phyloP scores from a whole-genome alignment of 2,888 invertebrate genomes.

The Muschampia plurimacula region DNA sequence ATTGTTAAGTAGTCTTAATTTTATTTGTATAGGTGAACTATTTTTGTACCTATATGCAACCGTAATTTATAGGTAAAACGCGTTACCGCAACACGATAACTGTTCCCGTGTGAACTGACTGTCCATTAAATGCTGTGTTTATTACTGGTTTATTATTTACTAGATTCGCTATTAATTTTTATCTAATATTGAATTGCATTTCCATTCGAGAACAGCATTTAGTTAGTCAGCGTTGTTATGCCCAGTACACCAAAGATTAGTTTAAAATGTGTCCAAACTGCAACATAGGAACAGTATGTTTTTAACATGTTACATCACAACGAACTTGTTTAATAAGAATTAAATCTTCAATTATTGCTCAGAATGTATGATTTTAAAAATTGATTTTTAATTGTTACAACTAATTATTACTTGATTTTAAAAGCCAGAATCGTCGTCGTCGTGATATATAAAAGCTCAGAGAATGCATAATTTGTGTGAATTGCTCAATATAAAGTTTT shows the following conservation, averaged over 20 bases:
- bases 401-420: conserved; percentile 1
- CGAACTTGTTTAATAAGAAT: conserved; percentile 59
- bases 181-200: conserved; percentile 42
- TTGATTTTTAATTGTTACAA: conserved; percentile 19
- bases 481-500: conserved; percentile 78
- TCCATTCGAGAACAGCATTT: conserved; percentile 53
- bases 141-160: conserved; percentile 42
- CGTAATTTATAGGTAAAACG: conserved; percentile 74
- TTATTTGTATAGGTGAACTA: conserved; percentile 83
- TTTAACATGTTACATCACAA: conserved; percentile 54
- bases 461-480: conserved; percentile 53
- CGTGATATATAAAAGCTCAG: conserved; percentile 11
- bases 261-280: conserved; percentile 62
- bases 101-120: conserved; percentile 65
- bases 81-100: conserved; percentile 75
- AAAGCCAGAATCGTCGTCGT: neutral
- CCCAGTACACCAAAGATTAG: conserved; percentile 84
- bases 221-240: conserved; percentile 68
- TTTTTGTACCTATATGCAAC: conserved; percentile 84
- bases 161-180: conserved; percentile 42
- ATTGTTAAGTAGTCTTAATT: conserved; percentile 85
- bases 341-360: conserved; percentile 62
- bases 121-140: conserved; percentile 58
- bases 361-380: conserved; percentile 9
- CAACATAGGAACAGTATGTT: conserved; percentile 49